These are phyloP conservation scores for Diabrotica balteata DNA, from an alignment of 2,888 invertebrate genomes.

Conservation along the genomic window DNA sequence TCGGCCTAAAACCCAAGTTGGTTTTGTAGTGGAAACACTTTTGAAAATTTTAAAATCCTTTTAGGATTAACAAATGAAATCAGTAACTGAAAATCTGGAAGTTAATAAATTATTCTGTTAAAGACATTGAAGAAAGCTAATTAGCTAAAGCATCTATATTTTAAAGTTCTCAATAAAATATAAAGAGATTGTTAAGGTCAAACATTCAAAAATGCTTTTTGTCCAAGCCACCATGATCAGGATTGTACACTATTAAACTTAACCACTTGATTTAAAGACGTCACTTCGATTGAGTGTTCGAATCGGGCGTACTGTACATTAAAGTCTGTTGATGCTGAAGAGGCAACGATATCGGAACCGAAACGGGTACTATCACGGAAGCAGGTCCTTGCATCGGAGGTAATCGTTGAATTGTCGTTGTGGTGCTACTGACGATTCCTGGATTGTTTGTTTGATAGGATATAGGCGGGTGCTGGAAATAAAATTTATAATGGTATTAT, in stretches of 20 bases:
- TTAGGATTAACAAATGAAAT: no score
- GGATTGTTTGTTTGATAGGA: constrained; percentile 42
- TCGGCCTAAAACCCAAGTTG: no score
- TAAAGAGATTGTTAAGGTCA: neutral
- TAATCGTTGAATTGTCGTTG: constrained; percentile 46
- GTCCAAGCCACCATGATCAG: neutral
- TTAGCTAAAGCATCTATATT: no score
- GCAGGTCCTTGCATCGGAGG: constrained; percentile 44
- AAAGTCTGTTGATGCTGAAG: constrained; percentile 41
- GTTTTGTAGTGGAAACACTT: no score
- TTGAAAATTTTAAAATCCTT: no score
- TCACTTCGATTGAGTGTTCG: constrained; percentile 45
- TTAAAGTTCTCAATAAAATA: no score
- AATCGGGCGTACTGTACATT: constrained; percentile 47
- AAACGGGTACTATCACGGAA: constrained; percentile 50
- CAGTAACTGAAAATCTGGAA: no score
- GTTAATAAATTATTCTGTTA: no score
- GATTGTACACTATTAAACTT: neutral
- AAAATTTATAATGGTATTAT: neutral
- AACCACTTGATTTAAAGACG: neutral
- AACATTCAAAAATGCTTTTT: neutral
- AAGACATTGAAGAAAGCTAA: no score
- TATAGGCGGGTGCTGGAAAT: constrained; percentile 24
- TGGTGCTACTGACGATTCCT: constrained; percentile 57
- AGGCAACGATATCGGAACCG: constrained; percentile 40